Evolutionary conservation across 2,113 vertebrate species (phyloP).

Genomic region (Platichthys stellatus): DNA sequence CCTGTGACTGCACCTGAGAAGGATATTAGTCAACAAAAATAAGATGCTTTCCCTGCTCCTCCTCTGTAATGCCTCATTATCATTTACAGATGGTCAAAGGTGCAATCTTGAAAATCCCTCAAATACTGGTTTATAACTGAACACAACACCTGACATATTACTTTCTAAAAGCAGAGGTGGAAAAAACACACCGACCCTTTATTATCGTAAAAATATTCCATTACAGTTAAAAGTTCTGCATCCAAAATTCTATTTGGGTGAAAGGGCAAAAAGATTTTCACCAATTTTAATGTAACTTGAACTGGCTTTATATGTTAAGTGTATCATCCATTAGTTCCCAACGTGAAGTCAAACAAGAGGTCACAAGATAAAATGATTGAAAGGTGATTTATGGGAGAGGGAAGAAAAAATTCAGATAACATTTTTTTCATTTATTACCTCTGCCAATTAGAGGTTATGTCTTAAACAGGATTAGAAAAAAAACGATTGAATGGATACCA

Average conservation of each 20-base stretch:
- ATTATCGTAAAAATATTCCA: conserved; percentile 19
- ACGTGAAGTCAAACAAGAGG: too few relatives aligned
- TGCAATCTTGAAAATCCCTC: conserved; percentile 70
- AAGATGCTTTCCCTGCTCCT: conserved; percentile 58
- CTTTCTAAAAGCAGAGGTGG: conserved; percentile 54
- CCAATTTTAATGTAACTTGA: too few relatives aligned
- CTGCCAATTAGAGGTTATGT: too few relatives aligned
- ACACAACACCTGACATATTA: conserved; percentile 61
- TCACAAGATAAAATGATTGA: too few relatives aligned
- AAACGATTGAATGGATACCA: too few relatives aligned
- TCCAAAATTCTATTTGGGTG: neutral
- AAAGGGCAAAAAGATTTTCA: neutral
- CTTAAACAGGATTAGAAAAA: too few relatives aligned
- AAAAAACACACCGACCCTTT: conserved; percentile 28
- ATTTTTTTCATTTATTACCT: too few relatives aligned
- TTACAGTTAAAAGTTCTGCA: neutral
- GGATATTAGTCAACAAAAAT: conserved; percentile 75
- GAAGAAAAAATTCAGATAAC: too few relatives aligned
- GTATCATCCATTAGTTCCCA: too few relatives aligned
- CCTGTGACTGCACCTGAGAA: conserved; percentile 42
- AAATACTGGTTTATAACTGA: conserved; percentile 57
- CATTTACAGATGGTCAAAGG: conserved; percentile 61
- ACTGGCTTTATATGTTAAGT: neutral
- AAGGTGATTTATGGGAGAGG: too few relatives aligned
- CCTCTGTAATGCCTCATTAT: conserved; percentile 60